phyloP scores from a whole-genome alignment of 1,140 invertebrate species.

The Stegodyphus dumicola region DNA sequence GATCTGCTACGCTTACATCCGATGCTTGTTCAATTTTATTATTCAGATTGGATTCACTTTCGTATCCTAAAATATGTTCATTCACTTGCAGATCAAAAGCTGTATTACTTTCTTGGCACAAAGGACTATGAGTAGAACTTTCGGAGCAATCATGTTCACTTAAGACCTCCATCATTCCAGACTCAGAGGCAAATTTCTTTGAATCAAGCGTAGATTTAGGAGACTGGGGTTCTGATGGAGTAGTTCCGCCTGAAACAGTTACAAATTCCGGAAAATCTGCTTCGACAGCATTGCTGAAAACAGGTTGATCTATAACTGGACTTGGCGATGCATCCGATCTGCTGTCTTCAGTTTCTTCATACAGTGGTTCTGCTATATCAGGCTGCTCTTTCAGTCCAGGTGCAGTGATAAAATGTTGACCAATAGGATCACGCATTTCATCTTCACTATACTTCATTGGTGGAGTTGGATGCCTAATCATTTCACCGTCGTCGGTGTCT shows the following conservation, averaged over 20 bases:
- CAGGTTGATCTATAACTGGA: conserved; percentile 61
- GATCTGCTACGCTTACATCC: background rate
- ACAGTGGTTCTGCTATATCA: conserved; percentile 41
- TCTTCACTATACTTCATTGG: conserved; percentile 54
- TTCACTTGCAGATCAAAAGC: conserved; percentile 42
- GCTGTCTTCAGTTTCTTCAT: conserved; percentile 59
- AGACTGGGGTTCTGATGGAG: conserved; percentile 61
- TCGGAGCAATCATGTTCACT: conserved; percentile 53
- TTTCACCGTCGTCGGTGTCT: conserved; percentile 54
- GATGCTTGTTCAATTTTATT: background rate
- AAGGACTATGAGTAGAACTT: conserved; percentile 47
- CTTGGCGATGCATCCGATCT: conserved; percentile 39
- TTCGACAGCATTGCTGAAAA: conserved; percentile 36
- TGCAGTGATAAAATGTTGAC: conserved; percentile 38
- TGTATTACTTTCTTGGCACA: background rate
- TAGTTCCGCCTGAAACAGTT: conserved; percentile 61
- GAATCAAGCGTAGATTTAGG: conserved; percentile 45
- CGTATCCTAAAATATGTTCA: background rate
- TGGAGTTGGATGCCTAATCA: conserved; percentile 60
- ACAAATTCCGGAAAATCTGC: conserved; percentile 61
- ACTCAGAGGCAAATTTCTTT: conserved; percentile 18
- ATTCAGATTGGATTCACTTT: background rate
- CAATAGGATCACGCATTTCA: conserved; percentile 47
- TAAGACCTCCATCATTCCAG: conserved; percentile 47
- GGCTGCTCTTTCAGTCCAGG: conserved; percentile 7